Evolutionary conservation across 1,140 invertebrate genomes (phyloP), one percentile per base, ranked within the genome.

Genomic region (Zeugodacus cucurbitae): DNA sequence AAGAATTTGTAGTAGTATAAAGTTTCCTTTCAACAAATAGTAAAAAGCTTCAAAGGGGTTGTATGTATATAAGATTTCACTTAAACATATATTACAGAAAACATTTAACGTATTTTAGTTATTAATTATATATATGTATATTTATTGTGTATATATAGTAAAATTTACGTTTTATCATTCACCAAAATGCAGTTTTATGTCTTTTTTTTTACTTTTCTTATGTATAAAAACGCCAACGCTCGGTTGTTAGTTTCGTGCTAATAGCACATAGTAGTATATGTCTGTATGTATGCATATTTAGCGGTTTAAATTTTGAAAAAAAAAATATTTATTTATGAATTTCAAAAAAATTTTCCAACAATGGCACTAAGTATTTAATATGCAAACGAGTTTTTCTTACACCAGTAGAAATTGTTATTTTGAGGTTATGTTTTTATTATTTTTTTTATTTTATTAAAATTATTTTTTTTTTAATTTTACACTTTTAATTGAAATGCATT

Each of bases 1-100:
- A 82, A 82, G 74, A 82, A 54, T 54, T 82, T 82, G 20, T 82
- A 48, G 48, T n/a, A 54, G 41, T 82, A 14, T 82, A 82, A 74
- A 74, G 41, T 17, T 41, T 74, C 14, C 14, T 37, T 74, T 74
- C 20, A 74, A n/a, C 20, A 74, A n/a, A n/a, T 82, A 48, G 74
- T 48, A 48, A 82, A 48, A 29, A 48, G 74, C 41, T 82, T 10
- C 41, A 48, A 48, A 48, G 14, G 1, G 26, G 11, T 82, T n/a
- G 37, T 58, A 58, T 54, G 17, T 57, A 86, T 58, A 59, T 58
- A 58, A 86, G 34, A 86, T 10, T 86, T 86, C 37, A 86, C 48
- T 59, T 86, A 58, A 86, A 86, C 26, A 58, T 86, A 57, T 59
- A 86, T 58, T 58, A 86, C 58, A 57, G 48, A 86, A 86, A 86